Conservation (phyloP, 1,140 invertebrate genomes). For the Pogonomyrmex californicus region DNA sequence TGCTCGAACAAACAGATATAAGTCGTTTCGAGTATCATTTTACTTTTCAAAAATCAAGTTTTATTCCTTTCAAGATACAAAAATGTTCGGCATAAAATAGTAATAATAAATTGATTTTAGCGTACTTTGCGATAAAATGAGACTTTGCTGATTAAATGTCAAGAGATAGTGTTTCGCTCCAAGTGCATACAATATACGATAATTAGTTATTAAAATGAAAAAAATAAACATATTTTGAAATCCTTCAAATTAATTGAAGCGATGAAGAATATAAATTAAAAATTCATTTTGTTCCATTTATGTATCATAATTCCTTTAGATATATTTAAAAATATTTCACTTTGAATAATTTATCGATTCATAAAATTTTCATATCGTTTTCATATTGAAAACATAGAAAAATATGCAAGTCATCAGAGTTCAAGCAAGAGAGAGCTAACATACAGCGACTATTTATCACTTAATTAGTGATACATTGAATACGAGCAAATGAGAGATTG, state of each 20-base stretch:
- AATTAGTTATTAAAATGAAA: no score
- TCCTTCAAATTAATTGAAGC: not conserved
- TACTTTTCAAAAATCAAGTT: not conserved
- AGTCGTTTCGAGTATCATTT: conserved; percentile 3
- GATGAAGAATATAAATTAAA: not conserved
- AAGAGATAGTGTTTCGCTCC: no score
- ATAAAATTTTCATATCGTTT: not conserved
- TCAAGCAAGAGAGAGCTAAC: not conserved
- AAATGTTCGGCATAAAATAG: no score
- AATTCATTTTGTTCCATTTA: not conserved
- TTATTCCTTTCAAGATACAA: no score
- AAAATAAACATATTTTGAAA: no score
- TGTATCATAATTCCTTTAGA: not conserved
- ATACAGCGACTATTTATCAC: not conserved
- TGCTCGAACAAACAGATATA: conserved; percentile 1
- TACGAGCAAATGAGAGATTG: not conserved
- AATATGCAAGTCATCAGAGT: not conserved
- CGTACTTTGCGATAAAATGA: no score
- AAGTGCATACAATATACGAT: no score
- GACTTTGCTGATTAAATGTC: no score
- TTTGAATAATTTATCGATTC: not conserved
- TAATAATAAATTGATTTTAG: no score
- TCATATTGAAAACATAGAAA: not conserved
- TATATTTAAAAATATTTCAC: not conserved
- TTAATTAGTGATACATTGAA: conserved; percentile 7